Conservation (phyloP, 2,888 invertebrate genomes). For the Megaustenia siamemsis region DNA sequence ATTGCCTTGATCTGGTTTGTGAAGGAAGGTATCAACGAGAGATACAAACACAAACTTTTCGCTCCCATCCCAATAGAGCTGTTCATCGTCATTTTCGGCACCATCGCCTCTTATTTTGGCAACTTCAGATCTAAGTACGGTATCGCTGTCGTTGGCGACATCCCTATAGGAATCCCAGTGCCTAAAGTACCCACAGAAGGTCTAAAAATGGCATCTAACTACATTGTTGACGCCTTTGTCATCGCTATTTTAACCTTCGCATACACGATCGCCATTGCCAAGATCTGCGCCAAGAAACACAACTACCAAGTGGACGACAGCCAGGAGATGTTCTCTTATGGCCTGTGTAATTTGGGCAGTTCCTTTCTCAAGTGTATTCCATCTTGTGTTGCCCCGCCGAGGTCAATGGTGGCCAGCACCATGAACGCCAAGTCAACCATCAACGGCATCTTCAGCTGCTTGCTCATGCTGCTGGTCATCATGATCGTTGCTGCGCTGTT, state of each 20-base stretch:
- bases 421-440: conserved; percentile 77
- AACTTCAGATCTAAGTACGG: conserved; percentile 63
- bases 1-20: conserved; percentile 71
- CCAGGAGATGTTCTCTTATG: conserved; percentile 80
- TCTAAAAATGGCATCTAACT: conserved; percentile 64
- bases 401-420: conserved; percentile 75
- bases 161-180: conserved; percentile 73
- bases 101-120: conserved; percentile 69
- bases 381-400: conserved; percentile 79
- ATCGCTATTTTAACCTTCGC: conserved; percentile 77
- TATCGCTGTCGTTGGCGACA: conserved; percentile 69
- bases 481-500: conserved; percentile 76
- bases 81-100: conserved; percentile 74
- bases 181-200: conserved; percentile 70
- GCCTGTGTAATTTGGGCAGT: conserved; percentile 77
- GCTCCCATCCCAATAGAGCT: conserved; percentile 79
- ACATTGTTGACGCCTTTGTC: conserved; percentile 74
- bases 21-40: conserved; percentile 76
- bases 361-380: conserved; percentile 80
- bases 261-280: conserved; percentile 79
- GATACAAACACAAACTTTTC: conserved; percentile 72
- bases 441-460: conserved; percentile 70
- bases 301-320: conserved; percentile 78
- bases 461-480: conserved; percentile 75
- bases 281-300: conserved; percentile 79